Base-by-base conservation (phyloP, 2,797 vertebrate species). In the Eulemur rubriventer region DNA sequence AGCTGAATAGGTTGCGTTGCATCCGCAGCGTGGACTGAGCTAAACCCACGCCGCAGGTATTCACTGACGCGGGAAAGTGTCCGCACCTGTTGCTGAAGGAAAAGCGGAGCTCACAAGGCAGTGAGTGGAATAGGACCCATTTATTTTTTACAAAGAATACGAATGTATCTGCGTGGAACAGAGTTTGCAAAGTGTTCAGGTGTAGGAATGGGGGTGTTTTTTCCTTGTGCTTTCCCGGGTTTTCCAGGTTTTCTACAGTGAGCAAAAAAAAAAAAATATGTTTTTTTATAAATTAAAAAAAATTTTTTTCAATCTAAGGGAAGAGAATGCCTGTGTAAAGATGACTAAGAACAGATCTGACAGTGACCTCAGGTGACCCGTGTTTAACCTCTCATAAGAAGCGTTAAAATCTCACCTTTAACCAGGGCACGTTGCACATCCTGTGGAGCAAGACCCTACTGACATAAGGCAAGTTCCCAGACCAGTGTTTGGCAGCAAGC, bases 21-120 rank as follows among this genome's bases (percentile, higher is more conserved):
- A 1, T 35, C n/a, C 2, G 2, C 6, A 5, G 12, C 0, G 16
- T 0, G 22, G n/a, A 38, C 8, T 7, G 0, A 0, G 16, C 50
- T 4, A 7, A 24, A 55, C 20, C 1, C 20, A 5, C 0, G 33
- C 33, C 14, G 48, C 24, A 20, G 11, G 20, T 6, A 1, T 50
- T 22, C 17, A 12, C 46, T 8, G 16, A 48, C 1, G 1, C 3
- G 8, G 22, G 72, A 50, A 50, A 16, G 48, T 1, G 0, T 57
- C 35, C 6, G n/a, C 1, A 38, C 24, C 13, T 24, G 8, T 8
- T 1, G 55, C n/a, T 6, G 26, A 70, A 38, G 11, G 24, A 4
- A 70, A 28, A 30, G 46, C 0, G 0, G 38, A 12, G 65, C 13
- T 46, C 50, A 30, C 7, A 28, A 35, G 78, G 12, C 33, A 2